Evolutionary conservation across 2,797 vertebrate genomes (phyloP).

Genomic region (Macrochelys suwanniensis): DNA sequence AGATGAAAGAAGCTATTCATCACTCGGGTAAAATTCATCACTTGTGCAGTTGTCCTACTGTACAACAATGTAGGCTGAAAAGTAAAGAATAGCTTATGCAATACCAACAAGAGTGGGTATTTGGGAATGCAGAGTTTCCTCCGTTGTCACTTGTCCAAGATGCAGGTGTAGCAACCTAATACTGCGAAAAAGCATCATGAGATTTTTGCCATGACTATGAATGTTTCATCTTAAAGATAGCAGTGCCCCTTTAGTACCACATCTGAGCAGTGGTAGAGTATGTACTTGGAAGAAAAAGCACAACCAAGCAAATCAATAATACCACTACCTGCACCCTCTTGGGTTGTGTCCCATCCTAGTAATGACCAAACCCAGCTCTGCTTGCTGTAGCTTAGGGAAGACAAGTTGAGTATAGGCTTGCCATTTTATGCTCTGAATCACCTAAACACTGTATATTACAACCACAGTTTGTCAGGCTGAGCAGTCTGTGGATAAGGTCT

Average conservation of each 20-base stretch:
- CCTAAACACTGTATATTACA: background rate
- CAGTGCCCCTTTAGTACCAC: background rate
- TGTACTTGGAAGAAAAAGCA: background rate
- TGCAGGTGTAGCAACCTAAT: background rate
- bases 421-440: background rate
- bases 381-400: background rate
- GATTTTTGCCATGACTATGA: background rate
- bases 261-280: background rate
- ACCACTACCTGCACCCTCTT: background rate
- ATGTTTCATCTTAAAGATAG: background rate
- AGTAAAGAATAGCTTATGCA: background rate
- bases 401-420: background rate
- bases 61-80: background rate
- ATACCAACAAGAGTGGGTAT: background rate
- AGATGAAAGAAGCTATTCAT: background rate
- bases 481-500: background rate
- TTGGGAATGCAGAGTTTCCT: background rate
- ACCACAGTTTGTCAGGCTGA: background rate
- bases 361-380: fast-evolving
- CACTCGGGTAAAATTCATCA: background rate
- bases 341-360: background rate
- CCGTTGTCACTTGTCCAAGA: background rate
- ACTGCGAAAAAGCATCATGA: background rate
- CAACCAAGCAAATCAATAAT: background rate
- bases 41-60: background rate